These are phyloP conservation scores for Scaptomyza tumidula DNA, from an alignment of 2,888 invertebrate genomes.

Conservation along the genomic window DNA sequence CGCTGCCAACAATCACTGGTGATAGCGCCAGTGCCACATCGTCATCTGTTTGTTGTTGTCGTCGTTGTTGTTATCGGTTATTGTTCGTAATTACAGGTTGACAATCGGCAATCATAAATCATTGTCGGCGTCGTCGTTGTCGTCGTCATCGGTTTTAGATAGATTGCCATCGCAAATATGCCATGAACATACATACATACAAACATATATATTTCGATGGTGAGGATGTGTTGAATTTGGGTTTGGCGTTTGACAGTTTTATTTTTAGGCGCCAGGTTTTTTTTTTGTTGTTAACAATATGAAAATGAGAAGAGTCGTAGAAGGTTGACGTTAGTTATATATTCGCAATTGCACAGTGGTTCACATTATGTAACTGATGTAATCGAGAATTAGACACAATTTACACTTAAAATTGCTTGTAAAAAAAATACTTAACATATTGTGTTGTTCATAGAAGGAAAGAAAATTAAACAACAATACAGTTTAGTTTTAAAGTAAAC, in stretches of 20 bases:
- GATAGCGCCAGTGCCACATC: slow-evolving; percentile 83
- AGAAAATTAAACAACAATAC: too few relatives aligned
- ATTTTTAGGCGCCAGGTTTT: slow-evolving; percentile 48
- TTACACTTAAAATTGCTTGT: too few relatives aligned
- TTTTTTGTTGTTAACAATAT: slow-evolving; percentile 15
- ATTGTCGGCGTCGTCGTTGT: slow-evolving; percentile 52
- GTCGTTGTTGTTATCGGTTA: slow-evolving; percentile 41
- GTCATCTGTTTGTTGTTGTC: slow-evolving; percentile 72
- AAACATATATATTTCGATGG: slow-evolving; percentile 29
- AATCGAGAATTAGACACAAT: too few relatives aligned
- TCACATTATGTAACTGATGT: neutral
- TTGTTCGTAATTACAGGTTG: slow-evolving; percentile 74
- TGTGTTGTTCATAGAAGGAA: too few relatives aligned
- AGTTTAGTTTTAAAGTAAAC: too few relatives aligned
- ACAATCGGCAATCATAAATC: slow-evolving; percentile 70
- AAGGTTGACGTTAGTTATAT: slow-evolving; percentile 7
- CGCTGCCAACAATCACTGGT: slow-evolving; percentile 84
- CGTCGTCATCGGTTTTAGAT: slow-evolving; percentile 46
- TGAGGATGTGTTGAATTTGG: slow-evolving; percentile 6
- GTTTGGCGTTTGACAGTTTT: slow-evolving; percentile 56
- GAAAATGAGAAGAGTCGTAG: slow-evolving; percentile 21
- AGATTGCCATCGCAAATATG: slow-evolving; percentile 59
- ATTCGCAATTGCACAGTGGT: slow-evolving; percentile 19
- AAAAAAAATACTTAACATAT: too few relatives aligned
- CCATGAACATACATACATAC: slow-evolving; percentile 14